Conservation (phyloP, 2,113 vertebrate genomes). For the Nicator chloris region DNA sequence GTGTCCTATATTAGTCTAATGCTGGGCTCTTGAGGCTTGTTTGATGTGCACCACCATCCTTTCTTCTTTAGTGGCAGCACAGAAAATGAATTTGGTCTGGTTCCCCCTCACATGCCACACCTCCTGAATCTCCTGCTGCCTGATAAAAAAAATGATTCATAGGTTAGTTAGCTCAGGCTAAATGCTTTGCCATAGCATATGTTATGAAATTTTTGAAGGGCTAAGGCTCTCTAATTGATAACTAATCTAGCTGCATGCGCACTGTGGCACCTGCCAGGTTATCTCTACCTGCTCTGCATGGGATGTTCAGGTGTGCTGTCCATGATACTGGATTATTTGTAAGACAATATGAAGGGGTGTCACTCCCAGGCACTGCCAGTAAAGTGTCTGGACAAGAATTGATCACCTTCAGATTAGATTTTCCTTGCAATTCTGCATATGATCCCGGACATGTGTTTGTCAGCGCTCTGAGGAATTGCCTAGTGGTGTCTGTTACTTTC, state of each 20-base stretch:
- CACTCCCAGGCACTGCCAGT: not conserved
- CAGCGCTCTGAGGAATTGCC: not conserved
- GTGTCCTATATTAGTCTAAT: not conserved
- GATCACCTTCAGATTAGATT: not conserved
- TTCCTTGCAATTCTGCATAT: not conserved
- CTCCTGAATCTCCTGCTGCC: not conserved
- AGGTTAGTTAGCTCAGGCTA: not conserved
- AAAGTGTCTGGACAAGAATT: not conserved
- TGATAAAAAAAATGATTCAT: not conserved
- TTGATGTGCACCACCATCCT: not conserved
- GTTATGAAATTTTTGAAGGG: not conserved
- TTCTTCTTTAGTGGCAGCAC: not conserved
- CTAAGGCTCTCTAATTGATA: not conserved
- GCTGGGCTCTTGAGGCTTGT: not conserved
- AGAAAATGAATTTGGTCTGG: not conserved
- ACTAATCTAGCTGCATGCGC: not conserved
- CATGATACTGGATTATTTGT: not conserved
- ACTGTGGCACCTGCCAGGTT: not conserved
- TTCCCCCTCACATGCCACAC: not conserved
- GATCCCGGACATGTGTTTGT: rapidly evolving
- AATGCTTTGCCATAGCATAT: not conserved
- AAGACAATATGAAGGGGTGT: not conserved
- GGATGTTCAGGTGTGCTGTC: not conserved
- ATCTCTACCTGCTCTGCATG: not conserved
- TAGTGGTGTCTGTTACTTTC: not conserved